A percentile compares a stretch with the other conserved stretches of the same genome.
These are phyloP conservation scores for Thera obeliscata DNA, from an alignment of 2,888 invertebrate species.

Conservation along the genomic window DNA sequence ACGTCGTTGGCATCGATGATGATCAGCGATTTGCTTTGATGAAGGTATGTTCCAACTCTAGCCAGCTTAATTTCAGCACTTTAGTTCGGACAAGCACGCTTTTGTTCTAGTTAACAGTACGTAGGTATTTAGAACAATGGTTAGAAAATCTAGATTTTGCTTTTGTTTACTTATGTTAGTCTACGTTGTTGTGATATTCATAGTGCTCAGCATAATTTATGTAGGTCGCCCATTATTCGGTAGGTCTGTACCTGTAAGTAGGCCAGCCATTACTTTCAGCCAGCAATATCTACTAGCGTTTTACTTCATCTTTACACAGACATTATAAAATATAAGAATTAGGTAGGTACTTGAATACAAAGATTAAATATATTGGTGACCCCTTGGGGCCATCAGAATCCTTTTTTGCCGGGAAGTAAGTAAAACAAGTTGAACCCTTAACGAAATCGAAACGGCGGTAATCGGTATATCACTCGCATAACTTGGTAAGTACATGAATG, in stretches of 20 bases:
- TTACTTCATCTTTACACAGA: too few species aligned
- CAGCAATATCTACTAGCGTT: too few species aligned
- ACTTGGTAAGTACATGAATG: too few species aligned
- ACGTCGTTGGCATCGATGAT: conserved; percentile 86
- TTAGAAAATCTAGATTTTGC: conserved; percentile 19
- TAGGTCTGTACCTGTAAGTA: neutral
- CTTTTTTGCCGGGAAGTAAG: too few species aligned
- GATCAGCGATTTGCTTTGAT: conserved; percentile 90
- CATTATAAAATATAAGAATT: too few species aligned
- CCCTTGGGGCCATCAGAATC: too few species aligned
- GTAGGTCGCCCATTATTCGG: neutral
- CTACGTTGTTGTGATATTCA: neutral
- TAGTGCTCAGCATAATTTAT: neutral
- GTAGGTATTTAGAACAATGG: conserved; percentile 1
- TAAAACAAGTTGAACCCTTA: too few species aligned
- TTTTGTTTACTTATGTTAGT: conserved; percentile 33
- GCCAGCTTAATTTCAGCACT: too few species aligned
- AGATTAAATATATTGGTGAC: too few species aligned
- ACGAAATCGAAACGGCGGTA: too few species aligned
- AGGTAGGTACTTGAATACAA: too few species aligned
- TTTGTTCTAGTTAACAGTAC: neutral
- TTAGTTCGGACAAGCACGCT: neutral
- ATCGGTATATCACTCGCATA: too few species aligned
- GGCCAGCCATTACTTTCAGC: neutral
- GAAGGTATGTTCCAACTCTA: conserved; percentile 84